A percentile compares a stretch with the other conserved stretches of the same genome.
Evolutionary conservation across 2,113 vertebrate genomes (phyloP).

Genomic region (Zingel zingel): DNA sequence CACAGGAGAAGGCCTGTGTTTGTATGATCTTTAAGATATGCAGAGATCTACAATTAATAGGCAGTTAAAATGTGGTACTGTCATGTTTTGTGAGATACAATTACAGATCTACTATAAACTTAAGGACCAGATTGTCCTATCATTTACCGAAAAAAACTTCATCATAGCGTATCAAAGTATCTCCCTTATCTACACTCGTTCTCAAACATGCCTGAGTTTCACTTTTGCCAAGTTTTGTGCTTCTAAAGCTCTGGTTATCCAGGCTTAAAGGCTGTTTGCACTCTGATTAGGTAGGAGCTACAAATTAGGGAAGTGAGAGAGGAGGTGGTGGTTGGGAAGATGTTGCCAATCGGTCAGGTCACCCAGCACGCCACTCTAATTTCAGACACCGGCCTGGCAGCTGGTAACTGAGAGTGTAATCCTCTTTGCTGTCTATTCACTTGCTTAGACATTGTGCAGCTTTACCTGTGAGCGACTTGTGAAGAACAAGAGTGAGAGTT

Average conservation of each 20-base stretch:
- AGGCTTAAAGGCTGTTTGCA: conserved; percentile 44
- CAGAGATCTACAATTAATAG: conserved; percentile 22
- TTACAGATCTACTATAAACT: conserved; percentile 9
- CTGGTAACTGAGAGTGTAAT: conserved; percentile 58
- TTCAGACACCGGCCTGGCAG: conserved; percentile 56
- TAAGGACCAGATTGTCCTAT: neutral
- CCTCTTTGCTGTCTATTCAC: conserved; percentile 70
- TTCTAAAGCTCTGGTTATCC: conserved; percentile 50
- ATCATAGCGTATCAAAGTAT: too few species aligned
- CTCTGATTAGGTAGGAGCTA: conserved; percentile 42
- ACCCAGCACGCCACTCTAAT: conserved; percentile 52
- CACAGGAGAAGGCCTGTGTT: conserved; percentile 28
- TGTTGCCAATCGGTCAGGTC: conserved; percentile 49
- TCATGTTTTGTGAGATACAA: conserved; percentile 7
- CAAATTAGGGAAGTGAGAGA: conserved; percentile 28
- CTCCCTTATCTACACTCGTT: conserved; percentile 5
- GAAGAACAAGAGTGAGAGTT: conserved; percentile 1
- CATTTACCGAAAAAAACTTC: neutral
- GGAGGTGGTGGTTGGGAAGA: conserved; percentile 44
- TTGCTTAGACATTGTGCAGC: conserved; percentile 29
- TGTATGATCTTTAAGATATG: conserved; percentile 5
- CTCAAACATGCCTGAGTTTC: conserved; percentile 8
- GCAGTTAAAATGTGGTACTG: neutral
- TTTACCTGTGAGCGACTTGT: conserved; percentile 35
- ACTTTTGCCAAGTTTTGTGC: conserved; percentile 11